These are phyloP conservation scores for Psix sp. DNA, from an alignment of 1,140 invertebrate genomes.

Conservation along the genomic window DNA sequence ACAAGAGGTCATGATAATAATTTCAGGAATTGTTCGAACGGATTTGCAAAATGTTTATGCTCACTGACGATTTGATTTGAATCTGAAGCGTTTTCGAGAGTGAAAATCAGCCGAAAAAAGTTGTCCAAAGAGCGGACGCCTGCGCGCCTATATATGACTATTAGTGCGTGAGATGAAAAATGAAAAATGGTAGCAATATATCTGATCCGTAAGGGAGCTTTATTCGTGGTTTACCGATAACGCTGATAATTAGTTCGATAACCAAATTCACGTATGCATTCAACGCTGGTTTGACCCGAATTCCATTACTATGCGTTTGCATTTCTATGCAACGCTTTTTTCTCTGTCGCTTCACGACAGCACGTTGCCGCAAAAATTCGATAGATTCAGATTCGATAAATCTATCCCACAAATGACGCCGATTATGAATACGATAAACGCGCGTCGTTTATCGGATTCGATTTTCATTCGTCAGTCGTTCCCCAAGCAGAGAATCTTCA, in stretches of 20 bases:
- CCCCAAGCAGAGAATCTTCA: too few relatives aligned
- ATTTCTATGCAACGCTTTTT: constrained; percentile 46
- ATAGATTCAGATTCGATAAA: constrained; percentile 61
- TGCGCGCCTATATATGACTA: too few relatives aligned
- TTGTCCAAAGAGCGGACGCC: too few relatives aligned
- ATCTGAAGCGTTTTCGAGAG: too few relatives aligned
- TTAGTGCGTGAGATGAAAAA: constrained; percentile 41
- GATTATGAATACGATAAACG: constrained; percentile 55
- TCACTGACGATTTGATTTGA: too few relatives aligned
- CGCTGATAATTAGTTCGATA: constrained; percentile 58
- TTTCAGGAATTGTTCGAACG: too few relatives aligned
- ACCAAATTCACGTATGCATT: constrained; percentile 51
- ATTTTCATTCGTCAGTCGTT: too few relatives aligned
- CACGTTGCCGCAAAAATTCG: constrained; percentile 45
- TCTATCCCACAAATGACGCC: constrained; percentile 56
- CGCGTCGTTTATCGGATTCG: too few relatives aligned
- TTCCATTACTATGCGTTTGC: constrained; percentile 37
- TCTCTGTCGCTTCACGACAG: constrained; percentile 16
- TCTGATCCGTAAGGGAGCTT: constrained; percentile 51
- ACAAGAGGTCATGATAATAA: too few relatives aligned
- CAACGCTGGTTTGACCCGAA: constrained; percentile 38
- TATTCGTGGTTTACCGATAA: constrained; percentile 51
- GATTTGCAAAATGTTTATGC: too few relatives aligned
- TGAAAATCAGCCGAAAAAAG: too few relatives aligned
- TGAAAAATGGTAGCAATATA: constrained; percentile 41